Percentiles rank a stretch among this genome's conserved stretches.
These are phyloP conservation scores for Psittacula derbiana DNA, from an alignment of 2,797 vertebrate genomes.

Conservation along the genomic window DNA sequence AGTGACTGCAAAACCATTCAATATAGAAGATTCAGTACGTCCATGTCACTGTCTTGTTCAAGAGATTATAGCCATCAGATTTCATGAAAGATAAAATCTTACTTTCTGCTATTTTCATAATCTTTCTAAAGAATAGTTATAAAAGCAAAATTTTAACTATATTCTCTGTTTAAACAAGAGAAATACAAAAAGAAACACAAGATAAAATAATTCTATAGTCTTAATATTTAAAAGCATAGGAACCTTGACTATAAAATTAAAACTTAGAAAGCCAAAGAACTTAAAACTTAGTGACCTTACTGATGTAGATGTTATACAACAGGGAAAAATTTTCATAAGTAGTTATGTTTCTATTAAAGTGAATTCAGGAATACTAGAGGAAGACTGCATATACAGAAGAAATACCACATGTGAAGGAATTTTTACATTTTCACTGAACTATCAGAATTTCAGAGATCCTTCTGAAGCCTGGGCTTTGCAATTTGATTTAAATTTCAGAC, in stretches of 20 bases:
- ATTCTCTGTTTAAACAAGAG: neutral
- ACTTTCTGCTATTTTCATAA: neutral
- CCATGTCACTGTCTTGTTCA: neutral
- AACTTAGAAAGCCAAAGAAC: neutral
- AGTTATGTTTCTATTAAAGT: neutral
- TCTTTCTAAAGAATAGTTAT: neutral
- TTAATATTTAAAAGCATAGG: neutral
- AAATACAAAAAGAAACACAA: neutral
- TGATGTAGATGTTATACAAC: neutral
- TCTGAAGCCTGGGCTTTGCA: neutral
- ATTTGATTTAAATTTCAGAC: neutral
- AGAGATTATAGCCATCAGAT: neutral
- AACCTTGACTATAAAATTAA: neutral
- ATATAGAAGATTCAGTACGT: neutral
- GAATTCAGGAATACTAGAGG: neutral
- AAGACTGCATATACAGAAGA: neutral
- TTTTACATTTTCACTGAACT: neutral
- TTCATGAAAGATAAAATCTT: neutral
- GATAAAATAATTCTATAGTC: neutral
- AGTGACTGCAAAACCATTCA: neutral
- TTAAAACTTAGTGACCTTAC: neutral
- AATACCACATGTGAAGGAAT: neutral
- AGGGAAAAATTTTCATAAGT: neutral
- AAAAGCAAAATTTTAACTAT: neutral
- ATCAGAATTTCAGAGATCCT: neutral